Evolutionary conservation across 2,797 vertebrate genomes (phyloP), one percentile per base, ranked within the genome.

Genomic region (Orestias chungarensis): DNA sequence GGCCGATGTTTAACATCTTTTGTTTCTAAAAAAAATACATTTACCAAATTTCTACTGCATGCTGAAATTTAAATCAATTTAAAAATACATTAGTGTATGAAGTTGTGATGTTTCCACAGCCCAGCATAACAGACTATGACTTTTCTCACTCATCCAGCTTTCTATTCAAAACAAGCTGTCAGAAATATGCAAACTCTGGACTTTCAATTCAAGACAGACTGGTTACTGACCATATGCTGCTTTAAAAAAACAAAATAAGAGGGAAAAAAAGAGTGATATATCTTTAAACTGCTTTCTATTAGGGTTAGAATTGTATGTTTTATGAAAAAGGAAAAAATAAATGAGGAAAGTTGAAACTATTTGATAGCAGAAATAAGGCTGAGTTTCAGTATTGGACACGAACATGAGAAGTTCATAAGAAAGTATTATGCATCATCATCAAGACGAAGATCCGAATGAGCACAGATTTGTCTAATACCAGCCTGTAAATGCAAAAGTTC

Each of bases 401-500:
- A 66, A 74, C 33, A 20, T 25, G 0, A 57, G 17, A 43, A 27
- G 38, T 55, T 20, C 29, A 25, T 31, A 27, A 67, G 10, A 35
- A 18, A 4, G 20, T 31, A 14, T 12, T 49, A 25, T n/a, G 2
- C 5, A 42, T 31, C 25, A 55, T 35, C 49, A 46, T 40, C 17
- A 52, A 42, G n/a, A 55, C 50, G 40, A 71, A 65, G 31, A 15
- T 61, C n/a, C 29, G 47, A 50, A 38, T 50, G 10, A 29, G 47
- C 3, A 33, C 38, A 61, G 0, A 5, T 52, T 4, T n/a, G 46
- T 70, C 27, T 31, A 61, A 35, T 10, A 74, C 73, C 43, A 52
- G 43, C 50, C 33, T 46, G 72, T 70, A 74, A 72, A 80, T 18
- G 20, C 31, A 59, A 59, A 67, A 29, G 40, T 79, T 62, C 79